Percentiles rank a stretch among this genome's conserved stretches.
Conservation (phyloP, 2,113 vertebrate species). For the Syngnathus floridae region DNA sequence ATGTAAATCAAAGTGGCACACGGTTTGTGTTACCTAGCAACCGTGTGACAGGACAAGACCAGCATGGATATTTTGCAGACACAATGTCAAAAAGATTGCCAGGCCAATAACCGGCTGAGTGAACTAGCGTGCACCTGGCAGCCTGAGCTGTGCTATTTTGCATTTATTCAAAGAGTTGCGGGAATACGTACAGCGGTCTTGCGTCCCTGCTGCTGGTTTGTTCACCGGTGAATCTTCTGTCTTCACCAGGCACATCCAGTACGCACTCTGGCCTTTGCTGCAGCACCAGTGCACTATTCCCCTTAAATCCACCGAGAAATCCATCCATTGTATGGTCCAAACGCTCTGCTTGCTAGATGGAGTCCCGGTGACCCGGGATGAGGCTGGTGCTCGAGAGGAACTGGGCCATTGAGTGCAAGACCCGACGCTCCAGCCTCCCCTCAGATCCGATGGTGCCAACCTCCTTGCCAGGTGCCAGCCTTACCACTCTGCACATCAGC, state of each 20-base stretch:
- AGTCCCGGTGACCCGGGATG: slow-evolving; percentile 37
- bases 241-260: slow-evolving; percentile 55
- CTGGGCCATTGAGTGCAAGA: slow-evolving; percentile 40
- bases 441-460: slow-evolving; percentile 41
- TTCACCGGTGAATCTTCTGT: slow-evolving; percentile 43
- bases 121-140: slow-evolving; percentile 6
- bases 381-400: slow-evolving; percentile 32
- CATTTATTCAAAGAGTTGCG: background rate
- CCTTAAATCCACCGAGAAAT: slow-evolving; percentile 51
- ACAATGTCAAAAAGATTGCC: slow-evolving; percentile 56
- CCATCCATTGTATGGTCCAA: slow-evolving; percentile 63
- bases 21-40: slow-evolving; percentile 61
- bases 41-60: slow-evolving; percentile 49
- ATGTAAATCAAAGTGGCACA: slow-evolving; percentile 56
- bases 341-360: slow-evolving; percentile 29
- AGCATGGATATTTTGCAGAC: slow-evolving; percentile 47
- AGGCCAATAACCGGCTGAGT: slow-evolving; percentile 35
- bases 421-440: slow-evolving; percentile 39
- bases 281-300: slow-evolving; percentile 56
- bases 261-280: slow-evolving; percentile 51
- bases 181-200: slow-evolving; percentile 65
- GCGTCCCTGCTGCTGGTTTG: slow-evolving; percentile 50
- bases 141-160: background rate
- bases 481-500: slow-evolving; percentile 59
- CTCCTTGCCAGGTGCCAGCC: slow-evolving; percentile 43